These are phyloP conservation scores for Autographa pulchrina DNA, from an alignment of 2,888 invertebrate genomes.

Conservation along the genomic window DNA sequence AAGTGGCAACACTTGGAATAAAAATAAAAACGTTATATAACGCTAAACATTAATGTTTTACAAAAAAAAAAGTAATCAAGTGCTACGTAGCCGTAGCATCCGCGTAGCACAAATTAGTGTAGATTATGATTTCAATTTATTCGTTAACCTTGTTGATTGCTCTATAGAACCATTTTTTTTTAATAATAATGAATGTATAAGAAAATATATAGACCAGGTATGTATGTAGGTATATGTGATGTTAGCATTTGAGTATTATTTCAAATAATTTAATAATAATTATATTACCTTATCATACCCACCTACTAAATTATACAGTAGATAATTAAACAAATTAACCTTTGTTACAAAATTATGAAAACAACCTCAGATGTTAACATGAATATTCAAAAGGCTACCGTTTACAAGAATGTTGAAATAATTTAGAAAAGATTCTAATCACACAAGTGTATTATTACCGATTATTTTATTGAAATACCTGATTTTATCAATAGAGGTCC, in stretches of 20 bases:
- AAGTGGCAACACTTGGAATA: no score
- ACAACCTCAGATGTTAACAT: constrained; percentile 15
- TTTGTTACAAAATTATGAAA: constrained; percentile 16
- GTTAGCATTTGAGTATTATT: no score
- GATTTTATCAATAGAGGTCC: constrained; percentile 35
- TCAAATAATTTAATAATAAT: no score
- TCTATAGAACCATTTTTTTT: not conserved
- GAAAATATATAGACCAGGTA: no score
- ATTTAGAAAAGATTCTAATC: constrained; percentile 25
- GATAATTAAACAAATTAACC: not conserved
- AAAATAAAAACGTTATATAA: not conserved
- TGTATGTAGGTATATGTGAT: no score
- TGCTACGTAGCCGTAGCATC: constrained; percentile 54
- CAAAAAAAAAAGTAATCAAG: constrained; percentile 6
- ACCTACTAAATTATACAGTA: not conserved
- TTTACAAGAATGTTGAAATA: constrained; percentile 9
- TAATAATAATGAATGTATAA: no score
- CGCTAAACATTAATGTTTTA: not conserved
- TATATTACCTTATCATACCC: no score
- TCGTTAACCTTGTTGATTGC: not conserved
- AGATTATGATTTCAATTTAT: constrained; percentile 14
- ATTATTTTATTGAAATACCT: constrained; percentile 31
- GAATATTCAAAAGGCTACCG: constrained; percentile 9
- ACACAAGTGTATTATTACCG: constrained; percentile 12
- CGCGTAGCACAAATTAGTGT: constrained; percentile 46